Percentiles rank a stretch among this genome's conserved stretches.
phyloP scores from a whole-genome alignment of 2,113 vertebrate species.

The Phaetusa simplex region DNA sequence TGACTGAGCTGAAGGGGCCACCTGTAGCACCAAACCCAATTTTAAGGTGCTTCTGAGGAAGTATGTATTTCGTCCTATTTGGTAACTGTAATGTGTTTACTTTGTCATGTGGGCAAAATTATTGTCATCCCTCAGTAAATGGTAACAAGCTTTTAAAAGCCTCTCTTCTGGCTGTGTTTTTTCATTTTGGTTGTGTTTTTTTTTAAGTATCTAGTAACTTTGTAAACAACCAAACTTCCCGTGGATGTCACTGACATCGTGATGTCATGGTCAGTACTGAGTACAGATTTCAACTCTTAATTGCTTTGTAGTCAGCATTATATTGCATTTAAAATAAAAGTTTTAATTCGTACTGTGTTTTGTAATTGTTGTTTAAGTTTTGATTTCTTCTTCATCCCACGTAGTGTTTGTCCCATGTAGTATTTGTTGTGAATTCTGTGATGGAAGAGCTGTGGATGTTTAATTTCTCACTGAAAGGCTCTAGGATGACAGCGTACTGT shows the following conservation, averaged over 20 bases:
- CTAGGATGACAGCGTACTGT: neutral
- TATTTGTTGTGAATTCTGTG: neutral
- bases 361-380: neutral
- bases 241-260: neutral
- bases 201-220: neutral
- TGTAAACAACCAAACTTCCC: neutral
- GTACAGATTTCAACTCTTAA: neutral
- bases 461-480: neutral
- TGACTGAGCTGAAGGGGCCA: neutral
- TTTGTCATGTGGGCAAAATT: neutral
- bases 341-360: neutral
- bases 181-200: neutral
- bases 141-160: neutral
- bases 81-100: neutral
- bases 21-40: neutral
- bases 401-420: rapidly evolving
- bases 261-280: neutral
- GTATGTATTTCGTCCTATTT: neutral
- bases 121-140: neutral
- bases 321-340: neutral
- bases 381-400: neutral
- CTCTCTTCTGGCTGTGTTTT: neutral
- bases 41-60: neutral
- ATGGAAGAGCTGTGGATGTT: neutral
- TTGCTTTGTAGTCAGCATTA: neutral